Evolutionary conservation across 2,797 vertebrate genomes (phyloP).

Genomic region (Syngnathus rostellatus): DNA sequence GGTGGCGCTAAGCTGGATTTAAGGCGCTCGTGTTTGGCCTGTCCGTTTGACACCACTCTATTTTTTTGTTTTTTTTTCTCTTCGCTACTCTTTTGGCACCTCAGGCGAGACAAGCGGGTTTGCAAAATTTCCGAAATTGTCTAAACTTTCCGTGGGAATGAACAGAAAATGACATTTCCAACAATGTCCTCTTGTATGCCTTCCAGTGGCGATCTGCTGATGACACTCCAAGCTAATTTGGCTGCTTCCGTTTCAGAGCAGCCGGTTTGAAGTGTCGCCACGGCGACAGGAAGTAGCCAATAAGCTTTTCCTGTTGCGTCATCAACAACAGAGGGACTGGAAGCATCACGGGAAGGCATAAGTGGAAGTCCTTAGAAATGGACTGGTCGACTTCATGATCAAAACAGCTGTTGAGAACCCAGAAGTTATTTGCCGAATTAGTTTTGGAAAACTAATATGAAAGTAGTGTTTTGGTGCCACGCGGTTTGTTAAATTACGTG

Average conservation of each 20-base stretch:
- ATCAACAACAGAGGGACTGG: neutral
- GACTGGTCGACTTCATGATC: neutral
- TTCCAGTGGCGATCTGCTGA: neutral
- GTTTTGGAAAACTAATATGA: neutral
- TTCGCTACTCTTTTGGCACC: slow-evolving; percentile 82
- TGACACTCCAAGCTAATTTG: neutral
- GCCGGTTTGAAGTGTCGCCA: neutral
- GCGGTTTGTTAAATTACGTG: neutral
- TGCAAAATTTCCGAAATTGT: neutral
- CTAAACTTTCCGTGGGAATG: neutral
- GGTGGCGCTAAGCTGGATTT: slow-evolving; percentile 64
- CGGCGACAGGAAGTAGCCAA: neutral
- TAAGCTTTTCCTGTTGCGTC: neutral
- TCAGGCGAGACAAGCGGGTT: slow-evolving; percentile 33
- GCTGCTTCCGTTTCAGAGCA: neutral
- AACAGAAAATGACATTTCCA: neutral
- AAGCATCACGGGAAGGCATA: neutral
- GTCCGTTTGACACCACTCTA: slow-evolving; percentile 21
- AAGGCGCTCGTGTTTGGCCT: slow-evolving; percentile 71
- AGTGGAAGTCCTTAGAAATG: neutral
- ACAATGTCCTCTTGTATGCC: neutral
- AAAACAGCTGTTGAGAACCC: neutral
- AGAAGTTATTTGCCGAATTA: neutral
- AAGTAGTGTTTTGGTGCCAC: neutral
- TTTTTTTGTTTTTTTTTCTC: slow-evolving; percentile 35